These are phyloP conservation scores for Kobus ellipsiprymnus DNA, from an alignment of 2,113 vertebrate genomes.

Conservation along the genomic window DNA sequence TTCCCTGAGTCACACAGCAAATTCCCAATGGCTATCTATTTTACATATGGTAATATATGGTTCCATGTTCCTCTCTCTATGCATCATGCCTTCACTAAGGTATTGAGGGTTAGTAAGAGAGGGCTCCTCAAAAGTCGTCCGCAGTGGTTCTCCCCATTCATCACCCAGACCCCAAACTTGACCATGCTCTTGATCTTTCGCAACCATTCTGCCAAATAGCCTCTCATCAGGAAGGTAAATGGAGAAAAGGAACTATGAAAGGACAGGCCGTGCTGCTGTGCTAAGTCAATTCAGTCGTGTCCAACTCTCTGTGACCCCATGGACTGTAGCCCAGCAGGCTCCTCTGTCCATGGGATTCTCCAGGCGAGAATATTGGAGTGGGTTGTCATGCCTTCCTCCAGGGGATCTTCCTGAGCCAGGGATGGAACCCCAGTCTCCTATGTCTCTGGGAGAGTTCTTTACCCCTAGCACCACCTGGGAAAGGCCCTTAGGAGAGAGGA, in stretches of 20 bases:
- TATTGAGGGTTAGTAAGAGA: background rate
- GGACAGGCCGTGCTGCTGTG: background rate
- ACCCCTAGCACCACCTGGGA: background rate
- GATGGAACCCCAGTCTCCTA: background rate
- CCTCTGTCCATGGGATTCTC: background rate
- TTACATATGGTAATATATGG: too few species aligned
- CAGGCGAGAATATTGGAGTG: background rate
- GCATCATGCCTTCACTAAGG: background rate
- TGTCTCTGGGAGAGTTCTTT: background rate
- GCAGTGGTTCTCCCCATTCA: background rate
- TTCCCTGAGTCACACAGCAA: too few species aligned
- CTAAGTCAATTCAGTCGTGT: background rate
- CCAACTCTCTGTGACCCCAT: too few species aligned
- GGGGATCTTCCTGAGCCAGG: background rate
- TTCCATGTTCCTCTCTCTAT: background rate
- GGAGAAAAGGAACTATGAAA: background rate
- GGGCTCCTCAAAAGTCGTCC: background rate
- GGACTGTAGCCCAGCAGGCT: too few species aligned
- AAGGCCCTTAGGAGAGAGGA: background rate
- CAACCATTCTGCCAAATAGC: background rate
- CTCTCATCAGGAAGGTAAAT: background rate
- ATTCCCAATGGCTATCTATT: too few species aligned
- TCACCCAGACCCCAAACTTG: background rate
- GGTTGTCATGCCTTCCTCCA: too few species aligned
- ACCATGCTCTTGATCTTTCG: background rate